Evolutionary conservation across 2,888 invertebrate genomes (phyloP).

Genomic region (Phasia obesa): DNA sequence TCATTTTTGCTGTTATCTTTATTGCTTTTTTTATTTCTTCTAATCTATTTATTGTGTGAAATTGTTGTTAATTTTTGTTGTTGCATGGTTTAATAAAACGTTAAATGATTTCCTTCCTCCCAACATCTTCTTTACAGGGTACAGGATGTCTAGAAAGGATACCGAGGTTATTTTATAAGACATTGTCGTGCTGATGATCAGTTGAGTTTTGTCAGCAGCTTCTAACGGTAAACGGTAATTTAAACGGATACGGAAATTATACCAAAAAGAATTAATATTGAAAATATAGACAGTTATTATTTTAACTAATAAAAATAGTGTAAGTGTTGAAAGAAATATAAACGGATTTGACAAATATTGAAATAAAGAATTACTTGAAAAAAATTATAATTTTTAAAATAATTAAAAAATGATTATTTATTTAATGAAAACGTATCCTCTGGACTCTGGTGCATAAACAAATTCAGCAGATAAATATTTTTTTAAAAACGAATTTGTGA

Average conservation of each 20-base stretch:
- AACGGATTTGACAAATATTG: not conserved
- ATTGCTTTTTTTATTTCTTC: slow-evolving; percentile 31
- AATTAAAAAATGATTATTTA: too few relatives aligned
- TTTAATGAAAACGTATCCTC: too few relatives aligned
- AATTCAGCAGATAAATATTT: too few relatives aligned
- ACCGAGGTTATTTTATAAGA: slow-evolving; percentile 79
- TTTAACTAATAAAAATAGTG: slow-evolving; percentile 33
- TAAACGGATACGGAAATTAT: slow-evolving; percentile 69
- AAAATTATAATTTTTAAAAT: too few relatives aligned
- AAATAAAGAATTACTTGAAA: too few relatives aligned
- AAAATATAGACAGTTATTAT: slow-evolving; percentile 12
- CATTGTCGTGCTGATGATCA: slow-evolving; percentile 78
- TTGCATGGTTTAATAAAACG: slow-evolving; percentile 43
- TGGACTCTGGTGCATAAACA: too few relatives aligned
- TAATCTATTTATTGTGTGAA: not conserved
- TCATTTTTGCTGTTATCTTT: slow-evolving; percentile 40
- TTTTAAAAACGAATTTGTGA: too few relatives aligned
- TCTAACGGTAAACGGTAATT: slow-evolving; percentile 75
- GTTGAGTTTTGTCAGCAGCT: slow-evolving; percentile 78
- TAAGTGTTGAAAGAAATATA: slow-evolving; percentile 38
- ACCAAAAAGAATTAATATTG: slow-evolving; percentile 20
- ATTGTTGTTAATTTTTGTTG: slow-evolving; percentile 27
- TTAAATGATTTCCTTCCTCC: slow-evolving; percentile 46
- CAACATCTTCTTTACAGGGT: slow-evolving; percentile 20
- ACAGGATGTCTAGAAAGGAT: slow-evolving; percentile 49